Conservation (phyloP, 2,888 invertebrate genomes). For the Magallana nippona region DNA sequence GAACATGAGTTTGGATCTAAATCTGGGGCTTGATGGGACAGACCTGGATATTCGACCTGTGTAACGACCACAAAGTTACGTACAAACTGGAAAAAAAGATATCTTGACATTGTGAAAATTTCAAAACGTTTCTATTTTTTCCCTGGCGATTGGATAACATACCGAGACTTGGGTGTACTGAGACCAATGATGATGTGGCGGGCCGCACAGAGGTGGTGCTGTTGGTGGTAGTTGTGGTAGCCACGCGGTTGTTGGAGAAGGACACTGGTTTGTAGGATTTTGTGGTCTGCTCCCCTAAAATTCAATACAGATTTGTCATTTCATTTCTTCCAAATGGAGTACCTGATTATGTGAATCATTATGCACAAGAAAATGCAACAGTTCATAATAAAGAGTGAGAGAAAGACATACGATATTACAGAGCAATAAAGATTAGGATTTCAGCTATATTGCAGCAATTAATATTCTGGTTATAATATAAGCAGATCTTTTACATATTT, state of each 20-base stretch:
- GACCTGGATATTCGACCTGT: conserved; percentile 55
- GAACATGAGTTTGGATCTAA: conserved; percentile 64
- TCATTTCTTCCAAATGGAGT: not conserved
- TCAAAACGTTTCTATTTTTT: not conserved
- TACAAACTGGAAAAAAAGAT: conserved; percentile 23
- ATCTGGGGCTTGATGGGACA: conserved; percentile 64
- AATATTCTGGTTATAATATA: not conserved
- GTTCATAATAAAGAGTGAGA: not conserved
- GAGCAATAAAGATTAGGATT: not conserved
- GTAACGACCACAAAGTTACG: conserved; percentile 15
- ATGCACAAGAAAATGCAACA: conserved; percentile 18
- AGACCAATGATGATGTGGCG: conserved; percentile 35
- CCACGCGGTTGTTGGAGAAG: conserved; percentile 22
- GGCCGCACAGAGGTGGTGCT: conserved; percentile 38
- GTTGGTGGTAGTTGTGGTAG: conserved; percentile 36
- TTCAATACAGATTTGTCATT: conserved; percentile 2
- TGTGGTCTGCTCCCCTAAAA: conserved; percentile 58
- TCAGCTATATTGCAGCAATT: not conserved
- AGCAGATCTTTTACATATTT: not conserved
- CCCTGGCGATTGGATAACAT: not conserved
- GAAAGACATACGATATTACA: not conserved
- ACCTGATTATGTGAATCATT: not conserved
- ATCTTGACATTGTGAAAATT: not conserved
- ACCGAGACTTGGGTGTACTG: conserved; percentile 42
- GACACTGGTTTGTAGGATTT: conserved; percentile 63